Percentiles rank a stretch among this genome's conserved stretches.
These are phyloP conservation scores for Fragum sueziense DNA, from an alignment of 2,888 invertebrate genomes.

Conservation along the genomic window DNA sequence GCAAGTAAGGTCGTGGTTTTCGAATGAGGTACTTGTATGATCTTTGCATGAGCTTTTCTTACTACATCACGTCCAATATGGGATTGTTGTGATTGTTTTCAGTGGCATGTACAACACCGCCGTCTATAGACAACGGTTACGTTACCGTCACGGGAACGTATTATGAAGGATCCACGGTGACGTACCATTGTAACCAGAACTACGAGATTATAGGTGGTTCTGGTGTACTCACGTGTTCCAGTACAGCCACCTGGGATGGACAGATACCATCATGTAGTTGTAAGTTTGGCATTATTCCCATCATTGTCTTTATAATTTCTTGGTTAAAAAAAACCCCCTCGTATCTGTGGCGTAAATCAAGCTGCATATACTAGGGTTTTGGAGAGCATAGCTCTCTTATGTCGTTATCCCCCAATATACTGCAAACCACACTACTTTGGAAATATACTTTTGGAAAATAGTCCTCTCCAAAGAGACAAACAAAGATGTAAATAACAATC, in stretches of 20 bases:
- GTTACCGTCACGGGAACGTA: neutral
- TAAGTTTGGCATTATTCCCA: no score
- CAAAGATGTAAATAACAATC: no score
- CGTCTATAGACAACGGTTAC: neutral
- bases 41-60: neutral
- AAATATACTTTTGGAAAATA: no score
- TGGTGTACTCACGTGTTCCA: neutral
- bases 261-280: neutral
- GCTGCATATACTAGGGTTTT: no score
- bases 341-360: no score
- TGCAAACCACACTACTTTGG: no score
- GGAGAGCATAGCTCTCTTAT: no score
- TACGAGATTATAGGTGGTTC: neutral
- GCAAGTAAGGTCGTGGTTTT: neutral
- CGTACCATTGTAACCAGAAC: neutral
- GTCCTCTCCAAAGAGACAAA: no score
- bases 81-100: neutral
- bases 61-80: neutral
- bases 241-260: neutral
- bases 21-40: neutral
- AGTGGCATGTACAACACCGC: neutral
- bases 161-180: neutral
- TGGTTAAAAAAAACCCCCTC: no score
- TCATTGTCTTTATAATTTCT: no score
- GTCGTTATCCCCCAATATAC: no score